Base-by-base conservation (phyloP, 2,888 invertebrate genomes). In the Lacanobia oleracea region DNA sequence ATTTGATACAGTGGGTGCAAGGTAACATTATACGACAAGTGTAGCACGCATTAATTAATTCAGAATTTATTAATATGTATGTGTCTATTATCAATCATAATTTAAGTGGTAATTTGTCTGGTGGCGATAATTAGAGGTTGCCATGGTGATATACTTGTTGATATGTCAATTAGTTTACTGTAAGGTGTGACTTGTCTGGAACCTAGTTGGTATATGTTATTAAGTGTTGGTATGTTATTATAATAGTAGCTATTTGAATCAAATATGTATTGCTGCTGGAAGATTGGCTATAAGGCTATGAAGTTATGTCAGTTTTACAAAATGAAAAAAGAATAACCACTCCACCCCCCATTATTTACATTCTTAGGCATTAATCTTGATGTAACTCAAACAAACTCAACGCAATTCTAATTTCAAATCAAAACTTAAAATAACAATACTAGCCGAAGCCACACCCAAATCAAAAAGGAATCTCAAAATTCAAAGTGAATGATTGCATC, bases 101-200 rank as follows among this genome's bases (percentile, higher is more conserved):
- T 79, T 79, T 66, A 63, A 43, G 27, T 8, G 43, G 23, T 66
- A 79, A 79, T 79, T 79, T 62, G 74, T 78, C 57, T 18, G 12
- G 1, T 27, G 45, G 14, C 65, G 53, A 51, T 61, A 61, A 62
- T 77, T 74, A 69, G 23, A 54, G 57, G 80, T 75, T 75, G 45
- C 7, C n/a, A 59, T 70, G 65, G 67, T 64, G 33, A 73, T 33
- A 48, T 12, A 40, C 48, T 40, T 65, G 37, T 64, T 53, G 50
- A 59, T 23, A 4, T 63, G 45, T 57, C 62, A 77, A 54, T 72
- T 77, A 63, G 27, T 50, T 12, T 43, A 43, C 0, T 67, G 33
- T 43, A 23, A 63, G 2, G 23, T 75, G 51, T 45, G 9, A 43
- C 1, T 45, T 53, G 8, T 54, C 23, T 37, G 2, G 4, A 14